A percentile compares a stretch with the other conserved stretches of the same genome.
Evolutionary conservation across 2,797 vertebrate genomes (phyloP).

Genomic region (Pantherophis vulpinus): DNA sequence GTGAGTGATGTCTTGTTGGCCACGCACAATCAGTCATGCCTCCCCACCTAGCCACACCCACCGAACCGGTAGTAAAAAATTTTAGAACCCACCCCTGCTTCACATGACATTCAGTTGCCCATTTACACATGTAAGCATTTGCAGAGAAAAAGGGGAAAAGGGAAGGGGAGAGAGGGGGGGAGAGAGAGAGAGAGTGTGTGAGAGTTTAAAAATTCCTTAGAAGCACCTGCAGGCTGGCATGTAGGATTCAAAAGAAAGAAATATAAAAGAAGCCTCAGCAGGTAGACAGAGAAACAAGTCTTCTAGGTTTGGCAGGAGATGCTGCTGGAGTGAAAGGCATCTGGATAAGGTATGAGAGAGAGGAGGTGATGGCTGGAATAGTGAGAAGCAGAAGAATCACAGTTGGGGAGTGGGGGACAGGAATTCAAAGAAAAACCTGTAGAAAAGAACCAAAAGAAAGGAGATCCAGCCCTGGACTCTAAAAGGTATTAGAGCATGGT

Average conservation of each 20-base stretch:
- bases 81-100: too few species aligned
- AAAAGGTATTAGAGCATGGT: background rate
- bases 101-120: background rate
- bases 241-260: background rate
- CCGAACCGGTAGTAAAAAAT: too few species aligned
- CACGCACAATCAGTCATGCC: too few species aligned
- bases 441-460: background rate
- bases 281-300: background rate
- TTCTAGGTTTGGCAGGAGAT: background rate
- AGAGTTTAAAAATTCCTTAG: background rate
- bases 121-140: background rate
- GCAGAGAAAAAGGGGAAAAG: background rate
- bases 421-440: background rate
- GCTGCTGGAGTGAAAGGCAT: background rate
- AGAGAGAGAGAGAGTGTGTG: too few species aligned
- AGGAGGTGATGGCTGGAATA: background rate
- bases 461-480: background rate
- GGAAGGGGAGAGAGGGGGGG: fast-evolving
- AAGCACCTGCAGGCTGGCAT: background rate
- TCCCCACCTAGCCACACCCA: too few species aligned
- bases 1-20: too few species aligned
- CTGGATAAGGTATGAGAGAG: background rate
- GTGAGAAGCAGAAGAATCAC: background rate
- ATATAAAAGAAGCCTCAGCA: background rate
- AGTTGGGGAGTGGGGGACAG: background rate